These are phyloP conservation scores for Cosmia trapezina DNA, from an alignment of 2,888 invertebrate species.

Conservation along the genomic window DNA sequence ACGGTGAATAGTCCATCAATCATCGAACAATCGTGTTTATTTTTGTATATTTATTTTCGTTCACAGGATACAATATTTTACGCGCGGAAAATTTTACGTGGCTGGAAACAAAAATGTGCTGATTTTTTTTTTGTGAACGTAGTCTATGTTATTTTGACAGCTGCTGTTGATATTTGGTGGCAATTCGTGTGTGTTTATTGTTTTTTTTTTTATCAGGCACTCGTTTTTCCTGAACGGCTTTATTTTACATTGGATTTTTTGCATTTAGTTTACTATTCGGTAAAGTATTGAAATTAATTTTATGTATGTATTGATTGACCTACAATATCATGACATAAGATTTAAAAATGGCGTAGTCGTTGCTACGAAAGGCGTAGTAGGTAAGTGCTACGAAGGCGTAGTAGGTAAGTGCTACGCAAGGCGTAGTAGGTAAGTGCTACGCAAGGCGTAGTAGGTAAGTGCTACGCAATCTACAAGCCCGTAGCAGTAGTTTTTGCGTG, in stretches of 20 bases:
- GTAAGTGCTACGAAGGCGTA: too few relatives aligned
- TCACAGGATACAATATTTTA: constrained; percentile 45
- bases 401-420: neutral
- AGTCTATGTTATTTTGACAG: constrained; percentile 57
- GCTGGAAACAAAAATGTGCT: constrained; percentile 5
- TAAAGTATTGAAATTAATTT: neutral
- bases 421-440: neutral
- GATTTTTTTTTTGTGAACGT: constrained; percentile 28
- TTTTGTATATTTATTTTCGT: constrained; percentile 49
- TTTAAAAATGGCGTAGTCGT: neutral
- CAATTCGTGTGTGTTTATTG: constrained; percentile 14
- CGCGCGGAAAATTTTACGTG: constrained; percentile 42
- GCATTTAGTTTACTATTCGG: neutral
- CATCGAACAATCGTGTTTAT: constrained; percentile 55
- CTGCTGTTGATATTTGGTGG: constrained; percentile 44
- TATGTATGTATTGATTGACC: too few relatives aligned
- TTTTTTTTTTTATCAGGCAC: neutral
- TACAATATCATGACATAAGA: neutral
- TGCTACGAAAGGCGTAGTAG: neutral
- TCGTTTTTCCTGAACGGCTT: neutral
- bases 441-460: neutral
- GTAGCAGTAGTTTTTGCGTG: too few relatives aligned
- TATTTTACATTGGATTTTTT: neutral
- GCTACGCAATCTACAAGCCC: neutral
- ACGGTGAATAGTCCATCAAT: constrained; percentile 61